Conservation (phyloP, 2,113 vertebrate genomes). For the Ardeotis arabs region DNA sequence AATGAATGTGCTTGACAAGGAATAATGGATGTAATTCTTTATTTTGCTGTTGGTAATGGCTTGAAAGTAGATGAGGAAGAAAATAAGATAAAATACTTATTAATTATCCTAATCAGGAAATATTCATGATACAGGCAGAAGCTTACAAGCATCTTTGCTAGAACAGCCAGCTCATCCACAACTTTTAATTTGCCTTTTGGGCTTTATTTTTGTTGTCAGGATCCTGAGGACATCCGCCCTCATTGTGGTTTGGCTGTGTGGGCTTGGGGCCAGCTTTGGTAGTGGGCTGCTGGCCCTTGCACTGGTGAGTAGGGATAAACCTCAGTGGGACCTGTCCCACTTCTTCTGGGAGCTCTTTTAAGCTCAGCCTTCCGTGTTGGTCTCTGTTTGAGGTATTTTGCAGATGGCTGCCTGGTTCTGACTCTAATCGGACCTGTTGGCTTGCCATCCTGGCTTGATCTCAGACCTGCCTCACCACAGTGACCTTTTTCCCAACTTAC, state of each 20-base stretch:
- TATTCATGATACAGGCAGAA: not conserved
- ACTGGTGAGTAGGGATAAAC: not conserved
- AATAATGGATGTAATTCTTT: slow-evolving; percentile 13
- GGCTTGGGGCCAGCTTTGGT: not conserved
- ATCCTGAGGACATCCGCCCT: fast-evolving
- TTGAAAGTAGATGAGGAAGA: not conserved
- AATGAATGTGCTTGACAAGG: not conserved
- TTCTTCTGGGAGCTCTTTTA: not conserved
- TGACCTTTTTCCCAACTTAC: not conserved
- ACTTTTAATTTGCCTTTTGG: not conserved
- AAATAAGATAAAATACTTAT: not conserved
- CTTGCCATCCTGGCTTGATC: not conserved
- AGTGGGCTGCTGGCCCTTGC: not conserved
- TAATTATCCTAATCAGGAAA: not conserved
- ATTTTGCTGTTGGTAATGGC: not conserved
- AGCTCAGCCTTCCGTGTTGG: fast-evolving
- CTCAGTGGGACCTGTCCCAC: not conserved
- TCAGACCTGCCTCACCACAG: not conserved
- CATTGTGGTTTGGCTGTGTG: fast-evolving
- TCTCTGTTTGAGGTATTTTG: not conserved
- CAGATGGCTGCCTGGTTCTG: not conserved
- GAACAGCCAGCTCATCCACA: not conserved
- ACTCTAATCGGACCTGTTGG: fast-evolving
- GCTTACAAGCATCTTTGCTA: not conserved
- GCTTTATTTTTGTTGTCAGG: not conserved